Evolutionary conservation across 2,797 vertebrate genomes (phyloP), one percentile per base, ranked within the genome.

Genomic region (Oophaga sylvatica): DNA sequence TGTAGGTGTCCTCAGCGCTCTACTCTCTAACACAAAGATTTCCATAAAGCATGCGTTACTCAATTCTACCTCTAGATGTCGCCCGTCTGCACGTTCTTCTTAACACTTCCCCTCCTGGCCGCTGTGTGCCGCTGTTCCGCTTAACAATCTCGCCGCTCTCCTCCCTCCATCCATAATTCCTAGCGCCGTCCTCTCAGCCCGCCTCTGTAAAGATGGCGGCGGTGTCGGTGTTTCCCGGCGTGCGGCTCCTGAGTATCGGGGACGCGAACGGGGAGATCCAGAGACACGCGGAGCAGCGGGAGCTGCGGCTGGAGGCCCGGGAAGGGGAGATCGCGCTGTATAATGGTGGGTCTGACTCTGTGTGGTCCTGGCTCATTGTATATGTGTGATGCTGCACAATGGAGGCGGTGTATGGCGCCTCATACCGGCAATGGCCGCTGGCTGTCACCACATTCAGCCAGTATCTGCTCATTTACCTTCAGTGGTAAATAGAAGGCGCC

Each of bases 181-280:
- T 60, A 57, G 87, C 81, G 89, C 88, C 9, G 87, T 80, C 79
- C 82, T 35, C 83, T 85, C 78, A 75, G 78, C 87, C 87, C 87
- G 87, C 87, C 87, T 88, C 87, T 85, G 89, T 80, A 95, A 97
- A 97, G 95, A 97, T 97, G 96, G 94, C 93, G 87, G 95, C 97
- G 94, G 96, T 97, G 96, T 97, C 97, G 90, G 96, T 98, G 95
- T 98, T 97, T 93, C 94, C 95, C 93, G 97, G 97, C 95, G 97
- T 98, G 96, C 97, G 97, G 94, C 97, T 99, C 92, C 96, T 98
- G 92, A 97, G 97, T 88, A 97, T 98, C 90, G 97, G 97, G 94
- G 97, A 99, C 94, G 97, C 97, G 81, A 99, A 99, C 88, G 97
- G 97, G 94, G 97, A 98, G 93, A 98, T 99, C 90, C 97, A 99